phyloP scores from a whole-genome alignment of 2,888 invertebrate genomes.

The Himalopsyche kuldschensis region DNA sequence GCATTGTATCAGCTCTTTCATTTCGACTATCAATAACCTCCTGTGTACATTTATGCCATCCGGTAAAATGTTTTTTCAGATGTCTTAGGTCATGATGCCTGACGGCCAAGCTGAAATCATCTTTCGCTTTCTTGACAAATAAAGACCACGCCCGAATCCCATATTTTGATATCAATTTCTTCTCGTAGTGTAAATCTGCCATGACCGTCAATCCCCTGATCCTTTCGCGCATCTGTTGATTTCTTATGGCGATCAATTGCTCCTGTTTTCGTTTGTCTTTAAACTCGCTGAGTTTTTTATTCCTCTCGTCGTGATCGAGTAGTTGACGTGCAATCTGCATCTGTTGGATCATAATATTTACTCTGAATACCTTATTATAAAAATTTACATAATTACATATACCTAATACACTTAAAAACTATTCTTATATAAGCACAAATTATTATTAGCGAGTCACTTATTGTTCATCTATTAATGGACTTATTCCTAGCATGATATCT shows the following conservation, averaged over 20 bases:
- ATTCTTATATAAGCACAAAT: no score
- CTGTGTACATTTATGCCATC: slow-evolving; percentile 59
- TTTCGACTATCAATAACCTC: slow-evolving; percentile 58
- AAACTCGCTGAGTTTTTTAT: slow-evolving; percentile 61
- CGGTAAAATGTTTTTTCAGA: slow-evolving; percentile 54
- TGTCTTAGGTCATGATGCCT: slow-evolving; percentile 53
- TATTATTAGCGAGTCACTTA: neutral
- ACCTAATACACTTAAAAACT: neutral
- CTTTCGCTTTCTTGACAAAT: slow-evolving; percentile 48
- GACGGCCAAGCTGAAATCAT: slow-evolving; percentile 54
- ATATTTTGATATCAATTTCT: slow-evolving; percentile 49
- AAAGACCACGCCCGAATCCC: slow-evolving; percentile 50
- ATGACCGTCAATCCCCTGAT: slow-evolving; percentile 55
- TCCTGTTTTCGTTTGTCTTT: slow-evolving; percentile 64
- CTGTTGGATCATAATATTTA: slow-evolving; percentile 43
- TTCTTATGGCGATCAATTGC: slow-evolving; percentile 63
- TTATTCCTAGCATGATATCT: neutral
- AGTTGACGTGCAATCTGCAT: slow-evolving; percentile 56
- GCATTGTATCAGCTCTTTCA: slow-evolving; percentile 60
- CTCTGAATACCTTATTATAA: neutral
- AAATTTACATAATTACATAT: neutral
- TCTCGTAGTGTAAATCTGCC: slow-evolving; percentile 58
- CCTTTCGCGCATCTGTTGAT: slow-evolving; percentile 58
- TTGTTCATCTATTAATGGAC: neutral
- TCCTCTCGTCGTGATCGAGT: slow-evolving; percentile 65